phyloP scores from a whole-genome alignment of 2,888 invertebrate genomes.

The Mongoloraphidia duomilia region DNA sequence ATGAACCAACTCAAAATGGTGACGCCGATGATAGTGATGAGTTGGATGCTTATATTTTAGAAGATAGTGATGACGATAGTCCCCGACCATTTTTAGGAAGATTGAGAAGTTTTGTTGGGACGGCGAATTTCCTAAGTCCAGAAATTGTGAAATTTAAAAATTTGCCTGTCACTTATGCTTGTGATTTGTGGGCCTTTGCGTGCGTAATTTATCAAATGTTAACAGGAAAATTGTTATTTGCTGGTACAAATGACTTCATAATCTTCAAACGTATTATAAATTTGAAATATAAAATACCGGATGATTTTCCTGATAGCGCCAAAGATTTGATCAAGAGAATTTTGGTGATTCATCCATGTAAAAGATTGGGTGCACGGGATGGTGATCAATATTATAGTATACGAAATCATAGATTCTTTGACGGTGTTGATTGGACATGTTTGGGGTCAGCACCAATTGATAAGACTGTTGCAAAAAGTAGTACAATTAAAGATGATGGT shows the following conservation, averaged over 20 bases:
- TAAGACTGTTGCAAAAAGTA: conserved; percentile 31
- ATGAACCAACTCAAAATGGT: conserved; percentile 22
- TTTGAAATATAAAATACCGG: conserved; percentile 82
- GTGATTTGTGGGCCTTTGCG: conserved; percentile 95
- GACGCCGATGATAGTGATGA: conserved; percentile 20
- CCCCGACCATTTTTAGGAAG: conserved; percentile 35
- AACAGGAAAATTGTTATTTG: conserved; percentile 82
- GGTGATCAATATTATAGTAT: conserved; percentile 64
- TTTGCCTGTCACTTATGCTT: conserved; percentile 50
- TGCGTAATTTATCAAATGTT: conserved; percentile 97
- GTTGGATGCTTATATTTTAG: neutral
- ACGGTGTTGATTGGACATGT: conserved; percentile 66
- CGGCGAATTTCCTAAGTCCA: conserved; percentile 97
- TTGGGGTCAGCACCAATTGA: conserved; percentile 69
- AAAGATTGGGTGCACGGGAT: conserved; percentile 72
- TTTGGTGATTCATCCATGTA: conserved; percentile 63
- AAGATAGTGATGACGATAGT: conserved; percentile 17
- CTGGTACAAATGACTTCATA: conserved; percentile 83
- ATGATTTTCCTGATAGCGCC: conserved; percentile 76
- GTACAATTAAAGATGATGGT: conserved; percentile 46
- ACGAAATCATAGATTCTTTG: conserved; percentile 76
- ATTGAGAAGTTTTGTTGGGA: conserved; percentile 87
- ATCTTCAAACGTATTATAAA: conserved; percentile 92
- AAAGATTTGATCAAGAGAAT: conserved; percentile 77
- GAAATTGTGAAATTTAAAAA: conserved; percentile 73